phyloP scores from a whole-genome alignment of 2,113 vertebrate genomes.

The Coryphaenoides rupestris region DNA sequence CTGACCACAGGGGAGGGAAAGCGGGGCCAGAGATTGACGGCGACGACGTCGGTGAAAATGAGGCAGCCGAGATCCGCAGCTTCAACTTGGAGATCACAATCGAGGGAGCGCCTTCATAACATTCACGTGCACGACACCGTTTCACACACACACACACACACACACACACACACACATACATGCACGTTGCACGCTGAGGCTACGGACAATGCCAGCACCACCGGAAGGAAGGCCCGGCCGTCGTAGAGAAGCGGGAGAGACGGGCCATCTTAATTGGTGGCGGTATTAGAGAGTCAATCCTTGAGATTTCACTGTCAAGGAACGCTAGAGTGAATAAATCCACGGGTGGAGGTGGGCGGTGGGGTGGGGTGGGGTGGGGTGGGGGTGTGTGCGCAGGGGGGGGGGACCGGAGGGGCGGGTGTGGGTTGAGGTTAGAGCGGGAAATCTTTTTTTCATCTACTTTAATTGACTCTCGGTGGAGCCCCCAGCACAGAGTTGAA shows the following conservation, averaged over 20 bases:
- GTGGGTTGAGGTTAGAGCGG: constrained; percentile 13
- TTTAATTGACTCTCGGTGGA: constrained; percentile 60
- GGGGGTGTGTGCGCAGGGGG: background rate
- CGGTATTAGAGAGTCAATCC: constrained; percentile 14
- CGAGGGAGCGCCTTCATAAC: too few species aligned
- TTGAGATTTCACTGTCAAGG: background rate
- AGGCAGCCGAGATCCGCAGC: too few species aligned
- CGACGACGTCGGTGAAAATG: too few species aligned
- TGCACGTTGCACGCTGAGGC: too few species aligned
- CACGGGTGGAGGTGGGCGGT: constrained; percentile 21
- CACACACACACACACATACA: background rate
- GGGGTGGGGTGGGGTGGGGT: constrained; percentile 14
- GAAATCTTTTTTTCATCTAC: constrained; percentile 37
- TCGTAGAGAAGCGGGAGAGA: constrained; percentile 15
- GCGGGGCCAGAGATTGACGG: too few species aligned
- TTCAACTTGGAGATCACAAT: too few species aligned
- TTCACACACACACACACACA: too few species aligned
- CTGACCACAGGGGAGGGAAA: too few species aligned
- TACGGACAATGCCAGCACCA: background rate
- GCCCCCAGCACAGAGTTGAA: constrained; percentile 10
- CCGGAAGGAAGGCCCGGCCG: background rate
- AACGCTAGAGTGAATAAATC: too few species aligned
- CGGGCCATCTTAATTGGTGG: constrained; percentile 2
- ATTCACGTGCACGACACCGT: too few species aligned
- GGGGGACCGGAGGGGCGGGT: background rate